Evolutionary conservation across 37 sponge, comb jelly and placozoan species (phyloP), one percentile per base, ranked within the genome.

Genomic region (Hexactinellida sp.): DNA sequence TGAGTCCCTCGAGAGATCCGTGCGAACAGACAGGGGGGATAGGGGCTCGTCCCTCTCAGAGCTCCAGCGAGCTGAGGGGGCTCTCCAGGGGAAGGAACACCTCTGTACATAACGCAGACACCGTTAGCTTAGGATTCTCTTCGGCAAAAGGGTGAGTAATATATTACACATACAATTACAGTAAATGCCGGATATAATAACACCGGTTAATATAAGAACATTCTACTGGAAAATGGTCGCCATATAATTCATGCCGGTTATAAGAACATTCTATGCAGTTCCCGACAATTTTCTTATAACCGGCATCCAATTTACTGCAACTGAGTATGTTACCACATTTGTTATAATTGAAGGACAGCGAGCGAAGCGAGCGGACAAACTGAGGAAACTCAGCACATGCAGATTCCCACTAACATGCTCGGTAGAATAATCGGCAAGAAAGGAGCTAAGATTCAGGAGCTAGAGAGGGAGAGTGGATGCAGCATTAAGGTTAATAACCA

Each of bases 401-500:
- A 63, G 76, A 63, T 63, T n/a, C 76, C 76, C 34, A 63, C 76
- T 21, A n/a, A 63, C 21, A 63, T 63, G 76, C 32, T 63, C 76
- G 76, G 76, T 7, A 63, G 76, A 23, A 63, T 63, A 63, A 63
- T 63, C 34, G 91, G 91, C 0, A 88, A 82, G 54, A 84, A 83
- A 37, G 91, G 91, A 30, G 36, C 83, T 16, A 89, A 76, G 82
- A 89, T 91, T n/a, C 83, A 86, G 36, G 84, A 86, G 36, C 30
- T 91, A 24, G 89, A 91, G 37, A 55, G 54, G 34, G 55, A 86
- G 1, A 91, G 89, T 86, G 91, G 89, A n/a, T 85, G 86, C 0
- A 88, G 85, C 37, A 54, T 91, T 9, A 85, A 85, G 83, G 88
- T 90, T 30, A 38, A n/a, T n/a, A n/a, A n/a, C n/a, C n/a, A n/a